Conservation (phyloP, 1,140 invertebrate species). For the Drosophila varians region DNA sequence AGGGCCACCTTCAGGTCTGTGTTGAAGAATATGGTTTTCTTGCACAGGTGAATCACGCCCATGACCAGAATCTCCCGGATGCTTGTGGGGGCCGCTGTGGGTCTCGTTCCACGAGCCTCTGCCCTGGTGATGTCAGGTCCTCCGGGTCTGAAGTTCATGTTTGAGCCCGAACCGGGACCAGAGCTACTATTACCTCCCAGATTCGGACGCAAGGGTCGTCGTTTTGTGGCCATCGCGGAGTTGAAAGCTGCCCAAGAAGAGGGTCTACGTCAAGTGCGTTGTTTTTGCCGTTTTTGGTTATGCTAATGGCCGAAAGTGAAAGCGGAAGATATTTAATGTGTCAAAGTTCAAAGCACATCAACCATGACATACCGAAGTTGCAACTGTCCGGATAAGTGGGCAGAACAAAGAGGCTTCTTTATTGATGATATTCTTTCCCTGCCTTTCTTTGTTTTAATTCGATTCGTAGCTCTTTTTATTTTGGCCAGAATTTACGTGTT, state of each 20-base stretch:
- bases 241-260: conserved; percentile 19
- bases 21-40: conserved; percentile 93
- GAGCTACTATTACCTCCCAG: conserved; percentile 24
- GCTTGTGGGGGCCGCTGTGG: conserved; percentile 92
- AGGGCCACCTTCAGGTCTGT: conserved; percentile 93
- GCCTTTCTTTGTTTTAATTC: conserved; percentile 20
- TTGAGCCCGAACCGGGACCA: conserved; percentile 34
- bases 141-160: conserved; percentile 82
- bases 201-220: conserved; percentile 70
- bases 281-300: conserved; percentile 70
- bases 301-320: conserved; percentile 53
- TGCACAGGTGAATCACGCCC: conserved; percentile 94
- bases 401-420: conserved; percentile 3
- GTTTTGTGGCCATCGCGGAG: conserved; percentile 70
- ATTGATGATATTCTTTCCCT: not conserved
- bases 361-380: not conserved
- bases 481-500: conserved; percentile 64
- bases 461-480: conserved; percentile 12
- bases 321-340: conserved; percentile 36
- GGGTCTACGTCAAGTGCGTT: conserved; percentile 14
- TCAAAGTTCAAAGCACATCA: conserved; percentile 58
- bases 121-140: conserved; percentile 67
- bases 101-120: conserved; percentile 85
- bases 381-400: not conserved
- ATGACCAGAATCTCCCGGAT: conserved; percentile 91